Evolutionary conservation across 2,113 vertebrate species (phyloP).

Genomic region (Pseudolaguvia tuberculata): DNA sequence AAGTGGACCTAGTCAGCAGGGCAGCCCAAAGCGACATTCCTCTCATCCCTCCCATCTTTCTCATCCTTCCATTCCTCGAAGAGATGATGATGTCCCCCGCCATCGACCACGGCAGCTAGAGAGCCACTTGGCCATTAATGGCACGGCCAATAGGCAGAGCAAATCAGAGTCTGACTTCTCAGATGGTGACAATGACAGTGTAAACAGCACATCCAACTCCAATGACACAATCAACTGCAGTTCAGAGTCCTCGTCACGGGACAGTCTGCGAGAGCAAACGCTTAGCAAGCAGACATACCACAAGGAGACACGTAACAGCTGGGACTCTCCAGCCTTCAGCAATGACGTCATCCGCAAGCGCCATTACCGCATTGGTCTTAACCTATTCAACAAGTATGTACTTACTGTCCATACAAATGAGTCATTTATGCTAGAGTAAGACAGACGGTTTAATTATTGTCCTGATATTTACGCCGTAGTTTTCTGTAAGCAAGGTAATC

Average conservation of each 20-base stretch:
- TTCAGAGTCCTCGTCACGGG: conserved; percentile 90
- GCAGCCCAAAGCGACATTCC: conserved; percentile 82
- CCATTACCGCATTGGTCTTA: conserved; percentile 93
- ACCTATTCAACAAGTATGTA: conserved; percentile 98
- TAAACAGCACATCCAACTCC: conserved; percentile 97
- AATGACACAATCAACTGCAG: conserved; percentile 98
- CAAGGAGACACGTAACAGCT: conserved; percentile 96
- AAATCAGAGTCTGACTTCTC: conserved; percentile 96
- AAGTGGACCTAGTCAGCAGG: conserved; percentile 73
- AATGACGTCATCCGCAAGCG: conserved; percentile 93
- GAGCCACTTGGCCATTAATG: conserved; percentile 87
- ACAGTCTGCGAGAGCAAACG: conserved; percentile 91
- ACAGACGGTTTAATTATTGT: conserved; percentile 30
- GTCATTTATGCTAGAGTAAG: neutral
- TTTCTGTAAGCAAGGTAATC: conserved; percentile 17
- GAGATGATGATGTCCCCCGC: conserved; percentile 78
- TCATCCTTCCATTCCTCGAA: conserved; percentile 72
- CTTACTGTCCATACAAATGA: neutral
- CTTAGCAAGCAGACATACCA: conserved; percentile 97
- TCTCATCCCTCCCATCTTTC: conserved; percentile 71
- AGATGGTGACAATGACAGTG: conserved; percentile 93
- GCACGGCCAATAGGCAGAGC: conserved; percentile 87
- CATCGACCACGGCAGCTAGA: conserved; percentile 80
- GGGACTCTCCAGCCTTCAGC: conserved; percentile 97
- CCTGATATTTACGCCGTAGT: conserved; percentile 25